Conservation (phyloP, 2,113 vertebrate genomes). For the Abramis brama region DNA sequence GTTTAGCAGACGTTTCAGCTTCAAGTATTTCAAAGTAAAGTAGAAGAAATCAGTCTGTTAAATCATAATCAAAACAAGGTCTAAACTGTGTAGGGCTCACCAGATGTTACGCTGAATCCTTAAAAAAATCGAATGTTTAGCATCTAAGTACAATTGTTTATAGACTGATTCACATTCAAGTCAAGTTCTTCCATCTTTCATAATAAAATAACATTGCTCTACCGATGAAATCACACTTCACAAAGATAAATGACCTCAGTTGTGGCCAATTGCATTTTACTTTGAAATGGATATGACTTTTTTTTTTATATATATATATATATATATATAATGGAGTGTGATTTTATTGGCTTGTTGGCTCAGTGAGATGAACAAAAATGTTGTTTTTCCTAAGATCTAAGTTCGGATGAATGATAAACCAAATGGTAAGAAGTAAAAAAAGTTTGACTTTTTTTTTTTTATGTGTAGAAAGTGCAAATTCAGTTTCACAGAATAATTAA, state of each 20-base stretch:
- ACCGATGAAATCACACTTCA: background rate
- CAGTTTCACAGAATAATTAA: background rate
- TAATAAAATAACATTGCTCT: background rate
- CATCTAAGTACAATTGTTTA: background rate
- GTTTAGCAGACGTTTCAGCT: background rate
- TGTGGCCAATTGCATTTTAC: background rate
- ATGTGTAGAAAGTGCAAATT: background rate
- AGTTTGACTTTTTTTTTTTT: background rate
- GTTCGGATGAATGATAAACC: background rate
- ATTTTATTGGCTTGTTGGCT: background rate
- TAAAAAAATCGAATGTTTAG: background rate
- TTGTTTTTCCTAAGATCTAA: background rate
- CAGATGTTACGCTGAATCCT: background rate
- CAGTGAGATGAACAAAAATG: background rate
- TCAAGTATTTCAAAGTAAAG: no score
- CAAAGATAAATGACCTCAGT: background rate
- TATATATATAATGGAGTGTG: no score
- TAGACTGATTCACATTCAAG: background rate
- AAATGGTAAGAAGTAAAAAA: background rate
- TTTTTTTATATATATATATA: background rate
- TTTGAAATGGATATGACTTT: background rate
- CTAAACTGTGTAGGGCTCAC: no score
- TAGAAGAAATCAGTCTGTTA: no score
- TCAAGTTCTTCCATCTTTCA: background rate
- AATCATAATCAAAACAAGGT: no score